A percentile compares a stretch with the other conserved stretches of the same genome.
phyloP scores from a whole-genome alignment of 1,140 invertebrate species.

The Cepaea nemoralis region DNA sequence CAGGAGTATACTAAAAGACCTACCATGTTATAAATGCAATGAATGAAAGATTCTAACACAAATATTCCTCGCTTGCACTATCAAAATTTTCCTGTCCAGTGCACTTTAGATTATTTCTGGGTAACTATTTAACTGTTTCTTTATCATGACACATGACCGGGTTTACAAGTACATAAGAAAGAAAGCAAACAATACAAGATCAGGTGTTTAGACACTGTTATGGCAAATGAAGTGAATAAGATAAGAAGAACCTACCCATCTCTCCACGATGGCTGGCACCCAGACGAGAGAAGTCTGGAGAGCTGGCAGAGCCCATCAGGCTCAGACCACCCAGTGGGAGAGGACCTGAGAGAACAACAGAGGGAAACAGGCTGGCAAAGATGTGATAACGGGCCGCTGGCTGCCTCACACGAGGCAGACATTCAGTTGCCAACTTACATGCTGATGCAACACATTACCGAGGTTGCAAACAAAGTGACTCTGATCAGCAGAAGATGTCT shows the following conservation, averaged over 20 bases:
- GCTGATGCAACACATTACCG: too few species aligned
- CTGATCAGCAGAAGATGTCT: too few species aligned
- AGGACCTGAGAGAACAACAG: conserved; percentile 28
- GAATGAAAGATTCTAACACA: too few species aligned
- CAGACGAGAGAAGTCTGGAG: conserved; percentile 35
- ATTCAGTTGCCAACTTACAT: too few species aligned
- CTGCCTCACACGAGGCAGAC: background rate
- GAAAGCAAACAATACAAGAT: background rate
- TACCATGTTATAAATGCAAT: too few species aligned
- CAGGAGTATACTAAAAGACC: too few species aligned
- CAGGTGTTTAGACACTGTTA: background rate
- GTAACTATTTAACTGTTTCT: too few species aligned
- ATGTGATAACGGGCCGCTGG: background rate
- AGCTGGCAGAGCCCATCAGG: conserved; percentile 34
- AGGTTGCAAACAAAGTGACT: too few species aligned
- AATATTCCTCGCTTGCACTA: too few species aligned
- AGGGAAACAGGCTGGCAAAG: conserved; percentile 5
- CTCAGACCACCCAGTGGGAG: conserved; percentile 21
- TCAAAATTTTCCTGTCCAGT: too few species aligned
- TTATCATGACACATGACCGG: background rate
- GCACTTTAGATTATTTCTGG: too few species aligned
- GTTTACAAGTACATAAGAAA: background rate
- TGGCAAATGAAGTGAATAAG: conserved; percentile 1
- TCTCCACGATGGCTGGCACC: conserved; percentile 1
- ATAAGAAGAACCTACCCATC: conserved; percentile 16